Evolutionary conservation across 2,888 invertebrate species (phyloP), one percentile per base, ranked within the genome.

Genomic region (Thalpophila matura): DNA sequence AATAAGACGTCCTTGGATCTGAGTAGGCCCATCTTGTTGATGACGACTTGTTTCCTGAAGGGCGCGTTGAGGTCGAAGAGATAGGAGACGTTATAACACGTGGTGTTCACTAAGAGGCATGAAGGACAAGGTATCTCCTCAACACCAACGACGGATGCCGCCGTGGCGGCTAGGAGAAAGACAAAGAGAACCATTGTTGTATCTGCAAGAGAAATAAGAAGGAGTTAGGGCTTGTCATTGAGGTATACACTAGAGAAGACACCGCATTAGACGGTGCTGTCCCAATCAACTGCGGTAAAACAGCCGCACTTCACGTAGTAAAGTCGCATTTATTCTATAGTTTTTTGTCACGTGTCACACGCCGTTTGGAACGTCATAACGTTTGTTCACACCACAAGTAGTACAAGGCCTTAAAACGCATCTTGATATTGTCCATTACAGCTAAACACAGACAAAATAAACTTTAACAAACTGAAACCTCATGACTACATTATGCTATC

Each of bases 51-150:
- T 35, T 84, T 85, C 43, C 93, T 82, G 74, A 92, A 95, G 0
- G 91, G 87, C 0, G 90, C 92, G 18, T 86, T 55, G 1, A 94
- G 79, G 29, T 92, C 86, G 33, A 91, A 81, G n/a, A 93, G 70
- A 18, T 85, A 77, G 0, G 89, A 80, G 10, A 89, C 71, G 62
- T 90, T 89, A 84, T 88, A 88, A 79, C 94, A 95, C 0, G 83
- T 81, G 0, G 67, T 70, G 67, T 91, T 84, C 40, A 91, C 66
- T 56, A 82, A 75, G 40, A 93, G 62, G 62, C 93, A 94, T 0
- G 87, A 84, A 0, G 74, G 22, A 59, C 93, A 93, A 3, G 18
- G 69, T 14, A 12, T 63, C 57, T 47, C 50, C 0, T 27, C 20
- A 2, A 56, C 76, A 14, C 72, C 64, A 2, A 79, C 79, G 2